Evolutionary conservation across 2,797 vertebrate species (phyloP).

Genomic region (Typhlichthys subterraneus): DNA sequence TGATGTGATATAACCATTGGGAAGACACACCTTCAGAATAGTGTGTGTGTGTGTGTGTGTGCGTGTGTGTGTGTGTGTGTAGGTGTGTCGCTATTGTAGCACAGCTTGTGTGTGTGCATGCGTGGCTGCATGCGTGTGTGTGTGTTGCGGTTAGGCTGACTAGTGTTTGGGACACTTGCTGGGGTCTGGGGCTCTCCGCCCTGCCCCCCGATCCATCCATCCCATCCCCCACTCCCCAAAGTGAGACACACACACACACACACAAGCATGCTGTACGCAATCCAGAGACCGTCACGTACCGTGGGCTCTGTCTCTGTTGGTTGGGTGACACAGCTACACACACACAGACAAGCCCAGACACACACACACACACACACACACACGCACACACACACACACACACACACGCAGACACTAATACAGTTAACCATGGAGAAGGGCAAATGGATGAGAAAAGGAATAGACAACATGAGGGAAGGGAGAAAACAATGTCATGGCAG

Average conservation of each 20-base stretch:
- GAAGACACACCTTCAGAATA: too few relatives aligned
- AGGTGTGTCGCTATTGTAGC: too few relatives aligned
- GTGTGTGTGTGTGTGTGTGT: too few relatives aligned
- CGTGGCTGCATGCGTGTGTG: not conserved
- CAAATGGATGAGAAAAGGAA: conserved; percentile 27
- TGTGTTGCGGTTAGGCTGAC: conserved; percentile 52
- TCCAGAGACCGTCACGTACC: too few relatives aligned
- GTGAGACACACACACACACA: not conserved
- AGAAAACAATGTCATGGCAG: not conserved
- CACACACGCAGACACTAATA: conserved; percentile 9
- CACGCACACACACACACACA: too few relatives aligned
- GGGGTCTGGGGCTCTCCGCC: conserved; percentile 48
- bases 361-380: too few relatives aligned
- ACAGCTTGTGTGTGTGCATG: not conserved
- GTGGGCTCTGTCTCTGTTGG: too few relatives aligned
- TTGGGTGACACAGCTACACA: not conserved
- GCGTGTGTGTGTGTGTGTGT: too few relatives aligned
- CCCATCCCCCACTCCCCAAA: not conserved
- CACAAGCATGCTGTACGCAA: conserved; percentile 4
- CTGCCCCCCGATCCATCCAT: not conserved
- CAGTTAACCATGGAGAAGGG: conserved; percentile 15
- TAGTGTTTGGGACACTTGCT: conserved; percentile 84
- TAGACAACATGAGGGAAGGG: conserved; percentile 3
- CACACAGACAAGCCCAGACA: not conserved
- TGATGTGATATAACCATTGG: too few relatives aligned